Evolutionary conservation across 23 tunicate genomes (phyloP).

Genomic region (Trididemnum miniatum): DNA sequence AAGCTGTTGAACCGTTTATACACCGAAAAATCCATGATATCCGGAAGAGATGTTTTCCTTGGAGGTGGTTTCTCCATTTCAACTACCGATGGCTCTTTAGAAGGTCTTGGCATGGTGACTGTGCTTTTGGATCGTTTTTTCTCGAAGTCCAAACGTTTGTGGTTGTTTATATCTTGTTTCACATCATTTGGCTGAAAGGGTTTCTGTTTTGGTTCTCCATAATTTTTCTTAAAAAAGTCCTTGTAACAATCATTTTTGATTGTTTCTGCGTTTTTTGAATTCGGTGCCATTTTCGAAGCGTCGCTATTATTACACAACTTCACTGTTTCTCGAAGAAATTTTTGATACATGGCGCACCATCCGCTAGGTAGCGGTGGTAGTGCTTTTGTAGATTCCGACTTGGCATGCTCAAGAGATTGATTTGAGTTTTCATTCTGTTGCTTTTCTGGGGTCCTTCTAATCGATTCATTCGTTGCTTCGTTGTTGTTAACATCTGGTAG

Average conservation of each 20-base stretch:
- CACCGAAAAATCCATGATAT: background rate
- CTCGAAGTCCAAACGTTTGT: background rate
- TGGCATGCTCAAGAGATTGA: background rate
- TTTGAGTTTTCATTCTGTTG: background rate
- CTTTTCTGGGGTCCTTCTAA: background rate
- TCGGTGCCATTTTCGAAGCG: background rate
- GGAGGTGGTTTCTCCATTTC: slow-evolving; percentile 1
- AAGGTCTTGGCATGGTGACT: slow-evolving; percentile 10
- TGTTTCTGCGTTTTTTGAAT: background rate
- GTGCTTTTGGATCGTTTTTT: slow-evolving; percentile 35
- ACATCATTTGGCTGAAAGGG: too few species aligned
- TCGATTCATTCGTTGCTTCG: background rate
- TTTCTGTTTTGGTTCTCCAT: background rate
- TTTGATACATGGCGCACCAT: slow-evolving; percentile 32
- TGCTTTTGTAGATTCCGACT: background rate
- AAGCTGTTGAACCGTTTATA: background rate
- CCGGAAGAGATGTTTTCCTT: slow-evolving; percentile 35
- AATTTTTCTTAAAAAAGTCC: background rate
- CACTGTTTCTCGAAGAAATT: slow-evolving; percentile 34
- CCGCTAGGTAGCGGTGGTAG: slow-evolving; percentile 34
- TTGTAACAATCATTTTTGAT: background rate
- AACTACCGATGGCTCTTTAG: background rate
- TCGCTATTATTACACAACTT: slow-evolving; percentile 4
- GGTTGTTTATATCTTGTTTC: too few species aligned
- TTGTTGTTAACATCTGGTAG: background rate